These are phyloP conservation scores for Clarias magur DNA, from an alignment of 2,113 vertebrate species.

Conservation along the genomic window DNA sequence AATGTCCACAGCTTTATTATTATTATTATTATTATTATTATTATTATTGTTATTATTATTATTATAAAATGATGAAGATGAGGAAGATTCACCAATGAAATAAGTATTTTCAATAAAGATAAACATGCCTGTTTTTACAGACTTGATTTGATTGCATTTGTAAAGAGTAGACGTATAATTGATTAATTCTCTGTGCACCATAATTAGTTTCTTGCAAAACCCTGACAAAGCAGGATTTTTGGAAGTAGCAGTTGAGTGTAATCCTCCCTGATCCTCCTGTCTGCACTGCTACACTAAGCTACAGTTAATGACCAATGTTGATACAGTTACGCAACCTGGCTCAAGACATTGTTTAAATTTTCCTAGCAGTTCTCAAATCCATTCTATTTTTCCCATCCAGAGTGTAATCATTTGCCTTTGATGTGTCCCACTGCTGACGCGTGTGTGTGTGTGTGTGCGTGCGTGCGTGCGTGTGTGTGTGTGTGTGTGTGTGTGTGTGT, in stretches of 20 bases:
- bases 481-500: neutral
- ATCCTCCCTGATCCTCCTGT: conserved; percentile 41
- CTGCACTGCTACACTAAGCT: conserved; percentile 44
- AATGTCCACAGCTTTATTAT: neutral
- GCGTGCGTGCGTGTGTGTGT: neutral
- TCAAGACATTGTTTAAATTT: conserved; percentile 9
- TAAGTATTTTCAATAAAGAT: neutral
- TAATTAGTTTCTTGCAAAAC: neutral
- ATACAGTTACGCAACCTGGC: conserved; percentile 32
- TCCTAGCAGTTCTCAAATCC: conserved; percentile 11
- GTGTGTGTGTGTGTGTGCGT: neutral
- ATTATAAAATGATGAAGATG: too few relatives aligned
- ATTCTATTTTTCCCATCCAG: neutral
- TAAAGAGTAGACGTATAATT: neutral
- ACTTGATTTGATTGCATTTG: neutral
- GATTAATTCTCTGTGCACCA: neutral
- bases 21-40: too few relatives aligned
- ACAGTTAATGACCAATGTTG: conserved; percentile 46
- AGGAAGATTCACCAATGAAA: neutral
- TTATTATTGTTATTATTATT: too few relatives aligned
- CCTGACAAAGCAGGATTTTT: conserved; percentile 17
- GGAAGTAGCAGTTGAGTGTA: conserved; percentile 33
- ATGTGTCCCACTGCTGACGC: neutral
- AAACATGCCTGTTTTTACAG: neutral
- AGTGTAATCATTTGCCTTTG: conserved; percentile 17